Conservation (phyloP, 1,140 invertebrate species). For the Saxidomus purpurata region DNA sequence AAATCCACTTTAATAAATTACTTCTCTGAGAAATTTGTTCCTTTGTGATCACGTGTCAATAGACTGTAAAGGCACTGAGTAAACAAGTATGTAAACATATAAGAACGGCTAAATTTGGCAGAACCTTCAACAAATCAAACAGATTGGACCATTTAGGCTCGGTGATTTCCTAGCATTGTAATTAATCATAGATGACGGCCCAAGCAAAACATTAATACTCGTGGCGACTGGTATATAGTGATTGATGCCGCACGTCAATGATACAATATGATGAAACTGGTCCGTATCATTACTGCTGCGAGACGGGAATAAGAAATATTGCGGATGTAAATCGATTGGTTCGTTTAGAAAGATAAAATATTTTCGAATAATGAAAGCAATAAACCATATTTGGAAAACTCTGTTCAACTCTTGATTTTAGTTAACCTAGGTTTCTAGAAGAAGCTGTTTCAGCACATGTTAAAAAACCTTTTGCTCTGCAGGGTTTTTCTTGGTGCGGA, state of each 20-base stretch:
- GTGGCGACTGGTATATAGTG: constrained; percentile 28
- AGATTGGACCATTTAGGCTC: constrained; percentile 32
- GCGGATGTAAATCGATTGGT: background rate
- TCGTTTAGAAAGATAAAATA: background rate
- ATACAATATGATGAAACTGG: background rate
- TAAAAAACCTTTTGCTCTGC: no score
- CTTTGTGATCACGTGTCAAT: background rate
- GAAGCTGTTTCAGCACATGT: no score
- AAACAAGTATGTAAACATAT: constrained; percentile 17
- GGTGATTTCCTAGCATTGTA: constrained; percentile 17
- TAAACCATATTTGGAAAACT: no score
- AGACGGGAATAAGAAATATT: background rate
- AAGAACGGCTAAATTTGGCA: constrained; percentile 15
- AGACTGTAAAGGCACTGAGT: background rate
- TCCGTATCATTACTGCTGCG: background rate
- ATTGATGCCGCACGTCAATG: background rate
- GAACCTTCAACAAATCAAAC: constrained; percentile 13
- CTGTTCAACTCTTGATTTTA: no score
- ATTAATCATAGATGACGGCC: constrained; percentile 28
- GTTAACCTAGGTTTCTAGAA: no score
- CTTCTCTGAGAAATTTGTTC: background rate
- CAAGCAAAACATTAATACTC: background rate
- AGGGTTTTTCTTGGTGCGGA: no score
- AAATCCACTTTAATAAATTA: constrained; percentile 43
- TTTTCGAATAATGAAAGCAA: background rate